Base-by-base conservation (phyloP, 2,888 invertebrate species). In the Caenorhabditis parvicauda region DNA sequence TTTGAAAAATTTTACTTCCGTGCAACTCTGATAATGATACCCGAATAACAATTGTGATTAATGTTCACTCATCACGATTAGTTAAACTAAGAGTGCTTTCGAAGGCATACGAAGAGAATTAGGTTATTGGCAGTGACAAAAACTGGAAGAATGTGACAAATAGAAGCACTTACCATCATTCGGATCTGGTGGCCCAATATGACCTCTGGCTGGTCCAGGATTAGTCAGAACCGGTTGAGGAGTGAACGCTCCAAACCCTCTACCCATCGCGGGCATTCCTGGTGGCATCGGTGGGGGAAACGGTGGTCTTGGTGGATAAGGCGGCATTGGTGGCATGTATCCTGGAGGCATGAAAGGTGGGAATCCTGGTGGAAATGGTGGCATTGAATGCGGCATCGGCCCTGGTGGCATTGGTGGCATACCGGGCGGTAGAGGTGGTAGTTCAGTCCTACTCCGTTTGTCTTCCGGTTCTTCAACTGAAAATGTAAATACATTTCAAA, bases 271-370 rank as follows among this genome's bases (percentile, higher is more conserved):
- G 12, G 63, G 67, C 69, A 67, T 67, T 44, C 62, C 59, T 12
- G 56, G 64, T 24, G 64, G 61, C 55, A 59, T 45, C 35, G 44
- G 51, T 0, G 65, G 70, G 4, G 69, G 68, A 62, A 69, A 14
- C 17, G 14, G 27, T 22, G 49, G 27, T 5, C 39, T 38, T 22
- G 49, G 39, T 38, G n/a, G 6, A 44, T 25, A n/a, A 21, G 39
- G 50, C n/a, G 66, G 70, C 80, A 81, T 80, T 22, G 76, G 77
- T 28, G 77, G 78, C 61, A 75, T 71, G 46, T 73, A 72, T 27
- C 44, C 48, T 9, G 51, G 19, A 29, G 53, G 52, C 56, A 60
- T 37, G 29, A 35, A n/a, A 24, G 42, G 28, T 42, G 9, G n/a
- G 27, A 7, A 21, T 14, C 25, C 51, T 9, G 58, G 29, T 48